Evolutionary conservation across 2,888 invertebrate genomes (phyloP), one percentile per base, ranked within the genome.

Genomic region (Psylliodes chrysocephalus): DNA sequence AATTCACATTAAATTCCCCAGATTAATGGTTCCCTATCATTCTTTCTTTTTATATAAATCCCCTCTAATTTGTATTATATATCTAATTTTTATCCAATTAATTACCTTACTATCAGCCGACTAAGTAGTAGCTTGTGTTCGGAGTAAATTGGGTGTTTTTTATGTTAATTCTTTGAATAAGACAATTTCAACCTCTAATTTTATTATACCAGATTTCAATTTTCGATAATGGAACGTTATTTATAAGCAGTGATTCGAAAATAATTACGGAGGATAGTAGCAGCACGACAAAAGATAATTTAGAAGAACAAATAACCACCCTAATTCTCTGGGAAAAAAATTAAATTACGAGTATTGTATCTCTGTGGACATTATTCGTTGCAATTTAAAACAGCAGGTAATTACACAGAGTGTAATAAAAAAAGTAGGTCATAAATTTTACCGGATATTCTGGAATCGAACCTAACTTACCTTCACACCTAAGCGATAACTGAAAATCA

Each of bases 401-500:
- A n/a, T n/a, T n/a, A n/a, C n/a, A n/a, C n/a, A n/a, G n/a, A n/a
- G n/a, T n/a, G n/a, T n/a, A n/a, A n/a, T n/a, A n/a, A n/a, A n/a
- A n/a, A n/a, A n/a, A n/a, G n/a, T n/a, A n/a, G n/a, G n/a, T n/a
- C n/a, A n/a, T n/a, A n/a, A n/a, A n/a, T n/a, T n/a, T n/a, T n/a
- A n/a, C n/a, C n/a, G n/a, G n/a, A n/a, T n/a, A n/a, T n/a, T n/a
- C n/a, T n/a, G n/a, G n/a, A n/a, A n/a, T n/a, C n/a, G n/a, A n/a
- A n/a, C n/a, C n/a, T n/a, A n/a, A n/a, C n/a, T n/a, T n/a, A n/a
- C n/a, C n/a, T n/a, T n/a, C 22, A 22, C 22, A 22, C 22, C 22
- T 69, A n/a, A n/a, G 70, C 73, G 70, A 70, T 71, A 71, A 74
- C 72, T 73, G 73, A 73, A 60, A 75, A 72, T 67, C 71, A 69